These are phyloP conservation scores for Centropus bengalensis DNA, from an alignment of 2,113 vertebrate species.

Conservation along the genomic window DNA sequence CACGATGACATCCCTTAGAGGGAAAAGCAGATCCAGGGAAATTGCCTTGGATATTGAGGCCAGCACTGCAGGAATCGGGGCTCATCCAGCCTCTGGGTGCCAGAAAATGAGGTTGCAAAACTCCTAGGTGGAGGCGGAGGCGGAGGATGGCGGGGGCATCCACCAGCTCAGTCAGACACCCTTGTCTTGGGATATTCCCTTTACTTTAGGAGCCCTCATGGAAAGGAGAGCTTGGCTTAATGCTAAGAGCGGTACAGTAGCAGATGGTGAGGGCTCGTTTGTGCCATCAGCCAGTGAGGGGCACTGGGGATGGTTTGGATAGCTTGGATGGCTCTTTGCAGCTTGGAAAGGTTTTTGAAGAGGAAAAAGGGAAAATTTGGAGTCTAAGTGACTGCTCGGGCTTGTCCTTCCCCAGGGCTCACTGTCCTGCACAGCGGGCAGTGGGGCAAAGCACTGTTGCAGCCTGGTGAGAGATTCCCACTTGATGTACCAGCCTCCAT, in stretches of 20 bases:
- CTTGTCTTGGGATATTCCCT: constrained; percentile 35
- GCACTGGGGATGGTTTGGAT: not conserved
- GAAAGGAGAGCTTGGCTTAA: not conserved
- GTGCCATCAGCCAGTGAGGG: not conserved
- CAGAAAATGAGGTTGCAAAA: not conserved
- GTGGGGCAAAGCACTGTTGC: rapidly evolving
- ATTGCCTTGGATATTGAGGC: not conserved
- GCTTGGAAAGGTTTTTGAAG: not conserved
- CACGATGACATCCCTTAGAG: not conserved
- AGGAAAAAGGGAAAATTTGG: not conserved
- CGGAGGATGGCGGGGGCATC: rapidly evolving
- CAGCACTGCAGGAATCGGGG: not conserved
- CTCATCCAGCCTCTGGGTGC: not conserved
- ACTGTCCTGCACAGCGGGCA: rapidly evolving
- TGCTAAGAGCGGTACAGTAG: rapidly evolving
- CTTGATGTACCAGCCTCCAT: not conserved
- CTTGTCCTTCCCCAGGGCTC: rapidly evolving
- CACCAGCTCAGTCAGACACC: not conserved
- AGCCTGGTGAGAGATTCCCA: not conserved
- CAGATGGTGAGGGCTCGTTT: not conserved
- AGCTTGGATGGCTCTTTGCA: not conserved
- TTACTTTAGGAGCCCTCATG: not conserved
- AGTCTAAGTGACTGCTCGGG: rapidly evolving
- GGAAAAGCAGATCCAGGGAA: not conserved
- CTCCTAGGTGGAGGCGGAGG: not conserved